phyloP scores from a whole-genome alignment of 2,888 invertebrate genomes.

The Pristionchus entomophagus region DNA sequence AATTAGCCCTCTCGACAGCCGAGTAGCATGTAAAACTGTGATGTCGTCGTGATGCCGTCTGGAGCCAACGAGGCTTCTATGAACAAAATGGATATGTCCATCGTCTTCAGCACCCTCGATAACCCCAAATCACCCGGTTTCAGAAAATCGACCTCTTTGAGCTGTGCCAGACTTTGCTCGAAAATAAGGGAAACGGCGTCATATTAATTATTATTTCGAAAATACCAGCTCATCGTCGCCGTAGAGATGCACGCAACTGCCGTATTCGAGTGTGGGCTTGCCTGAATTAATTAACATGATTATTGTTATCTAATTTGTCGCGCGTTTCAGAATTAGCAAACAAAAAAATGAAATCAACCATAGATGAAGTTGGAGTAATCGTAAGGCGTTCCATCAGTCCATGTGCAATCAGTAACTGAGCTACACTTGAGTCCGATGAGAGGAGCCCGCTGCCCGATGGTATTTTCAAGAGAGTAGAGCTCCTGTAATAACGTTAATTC shows the following conservation, averaged over 20 bases:
- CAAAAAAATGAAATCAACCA: not conserved
- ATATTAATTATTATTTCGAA: not conserved
- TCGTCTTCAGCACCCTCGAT: too few relatives aligned
- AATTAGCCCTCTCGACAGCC: too few relatives aligned
- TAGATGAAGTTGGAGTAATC: slow-evolving; percentile 33
- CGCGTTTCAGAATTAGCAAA: not conserved
- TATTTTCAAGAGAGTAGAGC: not conserved
- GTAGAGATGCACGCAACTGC: slow-evolving; percentile 20
- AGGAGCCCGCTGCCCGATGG: not conserved
- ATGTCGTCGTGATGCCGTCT: too few relatives aligned
- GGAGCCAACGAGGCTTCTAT: too few relatives aligned
- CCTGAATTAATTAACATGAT: not conserved
- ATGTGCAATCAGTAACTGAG: not conserved
- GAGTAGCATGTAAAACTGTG: too few relatives aligned
- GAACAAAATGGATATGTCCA: too few relatives aligned
- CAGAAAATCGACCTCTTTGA: too few relatives aligned
- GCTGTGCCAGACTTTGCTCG: too few relatives aligned
- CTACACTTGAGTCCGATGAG: slow-evolving; percentile 32
- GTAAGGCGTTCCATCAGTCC: slow-evolving; percentile 33
- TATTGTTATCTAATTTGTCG: not conserved
- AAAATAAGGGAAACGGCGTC: too few relatives aligned
- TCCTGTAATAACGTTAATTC: not conserved
- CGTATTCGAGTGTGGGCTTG: not conserved
- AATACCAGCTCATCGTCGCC: not conserved
- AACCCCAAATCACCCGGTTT: too few relatives aligned